Conservation (phyloP, 2,888 invertebrate genomes). For the Hydriomena furcata region DNA sequence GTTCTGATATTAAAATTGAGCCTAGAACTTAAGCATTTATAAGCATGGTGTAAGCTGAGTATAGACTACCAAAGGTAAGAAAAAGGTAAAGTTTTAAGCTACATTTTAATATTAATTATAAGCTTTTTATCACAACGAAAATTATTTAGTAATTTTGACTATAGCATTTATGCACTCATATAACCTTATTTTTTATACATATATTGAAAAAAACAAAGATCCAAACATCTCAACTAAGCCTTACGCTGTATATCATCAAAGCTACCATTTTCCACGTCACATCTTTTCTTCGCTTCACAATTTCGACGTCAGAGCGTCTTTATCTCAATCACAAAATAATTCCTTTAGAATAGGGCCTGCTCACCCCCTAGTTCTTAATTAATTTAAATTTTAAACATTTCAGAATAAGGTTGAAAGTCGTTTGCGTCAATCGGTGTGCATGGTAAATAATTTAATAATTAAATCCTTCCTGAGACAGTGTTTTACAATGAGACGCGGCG, state of each 20-base stretch:
- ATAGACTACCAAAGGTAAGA: background rate
- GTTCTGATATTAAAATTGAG: background rate
- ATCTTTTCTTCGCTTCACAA: slow-evolving; percentile 34
- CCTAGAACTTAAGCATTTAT: background rate
- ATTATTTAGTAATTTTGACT: too few relatives aligned
- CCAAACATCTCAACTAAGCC: background rate
- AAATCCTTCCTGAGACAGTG: slow-evolving; percentile 49
- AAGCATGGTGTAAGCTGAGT: background rate
- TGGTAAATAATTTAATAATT: slow-evolving; percentile 61
- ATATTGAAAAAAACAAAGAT: too few relatives aligned
- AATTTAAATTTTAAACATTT: background rate
- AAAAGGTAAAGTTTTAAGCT: background rate
- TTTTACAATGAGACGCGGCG: slow-evolving; percentile 48
- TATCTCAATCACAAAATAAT: slow-evolving; percentile 34
- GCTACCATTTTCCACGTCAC: slow-evolving; percentile 28
- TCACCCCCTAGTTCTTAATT: background rate
- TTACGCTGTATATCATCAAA: slow-evolving; percentile 25
- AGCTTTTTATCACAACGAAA: too few relatives aligned
- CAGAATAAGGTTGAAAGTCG: slow-evolving; percentile 4
- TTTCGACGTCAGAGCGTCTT: slow-evolving; percentile 30
- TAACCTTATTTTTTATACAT: too few relatives aligned
- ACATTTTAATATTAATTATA: too few relatives aligned
- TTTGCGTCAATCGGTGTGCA: slow-evolving; percentile 18
- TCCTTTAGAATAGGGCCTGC: slow-evolving; percentile 24
- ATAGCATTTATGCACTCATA: too few relatives aligned